A percentile compares a stretch with the other conserved stretches of the same genome.
These are phyloP conservation scores for Sminthurides aquaticus DNA, from an alignment of 2,888 invertebrate genomes.

Conservation along the genomic window DNA sequence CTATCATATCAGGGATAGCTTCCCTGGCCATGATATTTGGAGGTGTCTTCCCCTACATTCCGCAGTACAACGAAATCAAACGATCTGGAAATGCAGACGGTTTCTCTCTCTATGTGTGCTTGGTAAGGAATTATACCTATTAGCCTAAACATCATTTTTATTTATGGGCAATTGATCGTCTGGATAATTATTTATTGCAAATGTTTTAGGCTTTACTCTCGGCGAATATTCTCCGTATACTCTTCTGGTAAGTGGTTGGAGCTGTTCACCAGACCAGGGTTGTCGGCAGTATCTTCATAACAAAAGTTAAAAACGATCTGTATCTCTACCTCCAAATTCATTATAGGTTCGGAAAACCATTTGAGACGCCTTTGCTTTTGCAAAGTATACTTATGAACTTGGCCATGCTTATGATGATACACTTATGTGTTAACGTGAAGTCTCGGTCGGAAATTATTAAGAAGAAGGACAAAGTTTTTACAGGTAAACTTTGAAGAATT, in stretches of 20 bases:
- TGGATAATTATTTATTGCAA: too few species aligned
- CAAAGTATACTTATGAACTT: conserved; percentile 97
- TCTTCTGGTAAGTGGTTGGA: conserved; percentile 77
- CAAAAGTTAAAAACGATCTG: conserved; percentile 26
- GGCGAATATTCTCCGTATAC: conserved; percentile 91
- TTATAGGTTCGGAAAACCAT: conserved; percentile 95
- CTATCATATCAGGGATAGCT: conserved; percentile 69
- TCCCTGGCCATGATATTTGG: conserved; percentile 89
- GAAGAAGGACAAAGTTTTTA: conserved; percentile 66
- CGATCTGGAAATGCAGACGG: conserved; percentile 88
- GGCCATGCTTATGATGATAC: conserved; percentile 92
- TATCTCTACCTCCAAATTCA: conserved; percentile 22
- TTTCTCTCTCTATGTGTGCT: conserved; percentile 93
- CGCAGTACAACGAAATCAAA: conserved; percentile 89
- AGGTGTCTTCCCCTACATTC: conserved; percentile 90
- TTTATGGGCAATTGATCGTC: too few species aligned
- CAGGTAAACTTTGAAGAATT: conserved; percentile 57
- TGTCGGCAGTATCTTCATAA: background rate
- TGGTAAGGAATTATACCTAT: conserved; percentile 47
- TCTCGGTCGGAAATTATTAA: conserved; percentile 71
- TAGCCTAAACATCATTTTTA: background rate
- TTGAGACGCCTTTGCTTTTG: conserved; percentile 85
- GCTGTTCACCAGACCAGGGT: background rate
- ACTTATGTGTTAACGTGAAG: conserved; percentile 79
- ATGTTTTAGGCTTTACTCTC: conserved; percentile 64